Evolutionary conservation across 2,113 vertebrate species (phyloP).

Genomic region (Brachyhypopomus occidentalis): DNA sequence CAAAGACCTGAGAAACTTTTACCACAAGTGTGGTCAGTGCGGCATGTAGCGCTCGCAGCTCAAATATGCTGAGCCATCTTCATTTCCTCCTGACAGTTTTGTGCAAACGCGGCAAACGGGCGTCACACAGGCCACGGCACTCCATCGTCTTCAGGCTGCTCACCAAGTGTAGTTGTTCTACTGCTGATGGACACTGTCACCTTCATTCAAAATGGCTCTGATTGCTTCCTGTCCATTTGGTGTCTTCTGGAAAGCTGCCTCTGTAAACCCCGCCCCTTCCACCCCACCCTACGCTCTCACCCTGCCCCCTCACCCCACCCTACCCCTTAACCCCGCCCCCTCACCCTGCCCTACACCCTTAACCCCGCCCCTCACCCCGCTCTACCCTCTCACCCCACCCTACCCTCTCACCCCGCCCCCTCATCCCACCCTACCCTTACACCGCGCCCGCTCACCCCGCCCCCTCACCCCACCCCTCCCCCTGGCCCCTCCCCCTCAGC

Average conservation of each 20-base stretch:
- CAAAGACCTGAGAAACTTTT: too few species aligned
- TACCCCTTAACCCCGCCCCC: constrained; percentile 18
- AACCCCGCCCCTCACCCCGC: neutral
- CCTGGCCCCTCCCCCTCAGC: neutral
- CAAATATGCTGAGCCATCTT: too few species aligned
- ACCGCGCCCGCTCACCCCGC: neutral
- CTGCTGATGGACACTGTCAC: constrained; percentile 41
- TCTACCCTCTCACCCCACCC: constrained; percentile 12
- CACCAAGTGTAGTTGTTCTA: constrained; percentile 27
- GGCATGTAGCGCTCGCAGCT: neutral
- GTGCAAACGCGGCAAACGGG: neutral
- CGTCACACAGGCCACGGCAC: neutral
- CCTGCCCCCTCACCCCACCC: too few species aligned
- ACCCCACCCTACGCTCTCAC: constrained; percentile 13
- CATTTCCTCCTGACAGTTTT: neutral
- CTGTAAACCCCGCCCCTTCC: neutral
- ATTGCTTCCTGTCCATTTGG: constrained; percentile 48
- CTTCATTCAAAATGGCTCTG: constrained; percentile 39
- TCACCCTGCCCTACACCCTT: constrained; percentile 1
- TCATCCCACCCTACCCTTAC: neutral
- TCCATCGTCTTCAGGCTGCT: constrained; percentile 23
- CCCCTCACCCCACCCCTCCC: neutral
- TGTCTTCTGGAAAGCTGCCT: too few species aligned
- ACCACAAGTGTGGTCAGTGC: neutral
- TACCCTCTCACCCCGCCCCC: neutral